Percentiles rank a stretch among this genome's conserved stretches.
These are phyloP conservation scores for Setophaga kirtlandii DNA, from an alignment of 2,113 vertebrate genomes.

Conservation along the genomic window DNA sequence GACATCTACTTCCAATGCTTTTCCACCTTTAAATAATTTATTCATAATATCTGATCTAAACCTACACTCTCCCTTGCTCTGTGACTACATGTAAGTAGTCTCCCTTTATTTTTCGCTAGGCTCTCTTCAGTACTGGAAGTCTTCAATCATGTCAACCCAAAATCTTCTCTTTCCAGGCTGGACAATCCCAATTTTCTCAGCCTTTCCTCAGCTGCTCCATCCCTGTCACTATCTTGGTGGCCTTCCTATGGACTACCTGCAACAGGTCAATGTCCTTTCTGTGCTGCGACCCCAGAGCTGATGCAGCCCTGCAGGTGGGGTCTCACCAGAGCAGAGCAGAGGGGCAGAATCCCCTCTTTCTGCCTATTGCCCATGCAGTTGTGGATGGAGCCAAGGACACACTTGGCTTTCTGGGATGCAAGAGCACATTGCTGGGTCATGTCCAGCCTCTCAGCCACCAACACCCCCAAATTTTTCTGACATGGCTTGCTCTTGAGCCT, in stretches of 20 bases:
- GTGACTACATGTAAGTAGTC: background rate
- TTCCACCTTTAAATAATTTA: background rate
- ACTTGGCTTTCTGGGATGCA: background rate
- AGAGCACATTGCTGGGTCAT: background rate
- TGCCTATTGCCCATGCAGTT: rapidly evolving
- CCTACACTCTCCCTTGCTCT: background rate
- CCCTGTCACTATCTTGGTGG: background rate
- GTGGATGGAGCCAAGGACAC: background rate
- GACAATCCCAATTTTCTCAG: background rate
- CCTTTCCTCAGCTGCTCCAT: background rate
- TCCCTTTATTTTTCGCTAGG: background rate
- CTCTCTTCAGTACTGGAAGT: background rate
- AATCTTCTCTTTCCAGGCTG: background rate
- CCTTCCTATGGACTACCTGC: rapidly evolving
- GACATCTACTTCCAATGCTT: background rate
- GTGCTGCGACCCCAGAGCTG: background rate
- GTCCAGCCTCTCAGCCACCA: background rate
- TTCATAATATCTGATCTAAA: background rate
- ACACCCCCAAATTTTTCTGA: background rate
- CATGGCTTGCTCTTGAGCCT: background rate
- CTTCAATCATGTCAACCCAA: background rate
- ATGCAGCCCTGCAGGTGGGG: background rate
- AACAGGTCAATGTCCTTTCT: background rate
- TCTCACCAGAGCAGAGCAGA: background rate
- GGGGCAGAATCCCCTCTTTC: background rate